These are phyloP conservation scores for Drosophila parvula DNA, from an alignment of 1,140 invertebrate genomes.

Conservation along the genomic window DNA sequence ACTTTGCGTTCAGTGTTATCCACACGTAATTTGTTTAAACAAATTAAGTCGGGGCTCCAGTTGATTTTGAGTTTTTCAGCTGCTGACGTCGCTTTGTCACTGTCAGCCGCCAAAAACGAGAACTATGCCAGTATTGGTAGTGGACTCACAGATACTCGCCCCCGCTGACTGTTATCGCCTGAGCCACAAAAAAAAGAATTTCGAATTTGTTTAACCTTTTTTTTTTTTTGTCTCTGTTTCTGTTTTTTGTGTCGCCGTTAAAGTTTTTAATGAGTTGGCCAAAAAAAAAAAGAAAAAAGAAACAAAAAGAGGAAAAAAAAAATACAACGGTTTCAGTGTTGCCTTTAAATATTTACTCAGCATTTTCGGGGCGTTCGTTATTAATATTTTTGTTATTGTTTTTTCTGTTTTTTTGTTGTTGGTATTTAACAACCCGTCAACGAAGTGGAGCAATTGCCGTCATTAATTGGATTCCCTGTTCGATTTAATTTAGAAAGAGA, in stretches of 20 bases:
- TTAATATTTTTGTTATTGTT: constrained; percentile 29
- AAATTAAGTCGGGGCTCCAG: constrained; percentile 67
- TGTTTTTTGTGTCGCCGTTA: constrained; percentile 44
- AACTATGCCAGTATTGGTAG: constrained; percentile 34
- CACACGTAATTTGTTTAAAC: constrained; percentile 81
- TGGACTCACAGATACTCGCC: constrained; percentile 45
- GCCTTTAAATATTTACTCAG: constrained; percentile 77
- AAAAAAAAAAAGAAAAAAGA: constrained; percentile 59
- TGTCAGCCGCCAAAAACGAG: constrained; percentile 46
- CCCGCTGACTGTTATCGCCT: constrained; percentile 58
- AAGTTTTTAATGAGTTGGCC: constrained; percentile 66
- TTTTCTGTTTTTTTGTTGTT: constrained; percentile 49
- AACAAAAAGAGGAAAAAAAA: constrained; percentile 19
- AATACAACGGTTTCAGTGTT: constrained; percentile 50
- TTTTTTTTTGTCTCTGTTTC: constrained; percentile 14
- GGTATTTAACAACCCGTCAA: constrained; percentile 66
- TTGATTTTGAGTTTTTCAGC: constrained; percentile 59
- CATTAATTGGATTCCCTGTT: constrained; percentile 33
- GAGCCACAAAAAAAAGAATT: constrained; percentile 57
- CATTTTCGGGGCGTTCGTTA: constrained; percentile 61
- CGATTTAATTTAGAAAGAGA: not conserved
- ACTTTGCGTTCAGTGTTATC: constrained; percentile 46
- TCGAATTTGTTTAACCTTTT: constrained; percentile 76
- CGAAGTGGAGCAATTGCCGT: constrained; percentile 67
- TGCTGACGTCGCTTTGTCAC: constrained; percentile 80